These are phyloP conservation scores for Chrysolophus pictus DNA, from an alignment of 2,797 vertebrate genomes.

Conservation along the genomic window DNA sequence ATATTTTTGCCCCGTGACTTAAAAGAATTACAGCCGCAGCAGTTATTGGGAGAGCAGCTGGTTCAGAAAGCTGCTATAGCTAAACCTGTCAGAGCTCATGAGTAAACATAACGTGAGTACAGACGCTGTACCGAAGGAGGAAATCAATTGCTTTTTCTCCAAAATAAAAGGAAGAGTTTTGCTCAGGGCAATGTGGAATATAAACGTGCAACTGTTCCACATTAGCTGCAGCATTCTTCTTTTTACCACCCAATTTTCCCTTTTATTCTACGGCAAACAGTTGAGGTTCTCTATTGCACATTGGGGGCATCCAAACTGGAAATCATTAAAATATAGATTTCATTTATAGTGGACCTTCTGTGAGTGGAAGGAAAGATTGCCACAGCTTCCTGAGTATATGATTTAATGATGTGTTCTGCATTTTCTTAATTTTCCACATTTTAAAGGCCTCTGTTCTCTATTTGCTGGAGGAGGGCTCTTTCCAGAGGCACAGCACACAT, in stretches of 20 bases:
- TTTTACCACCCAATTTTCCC: constrained; percentile 72
- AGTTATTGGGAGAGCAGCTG: constrained; percentile 38
- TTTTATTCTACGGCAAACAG: constrained; percentile 57
- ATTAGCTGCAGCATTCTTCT: constrained; percentile 77
- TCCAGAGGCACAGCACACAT: constrained; percentile 25
- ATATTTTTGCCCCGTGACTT: neutral
- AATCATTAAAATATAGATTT: constrained; percentile 79
- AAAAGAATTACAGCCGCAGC: constrained; percentile 38
- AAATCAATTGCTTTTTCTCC: constrained; percentile 67
- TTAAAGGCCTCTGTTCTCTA: constrained; percentile 74
- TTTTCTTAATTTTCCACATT: constrained; percentile 82
- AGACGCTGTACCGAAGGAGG: constrained; percentile 35
- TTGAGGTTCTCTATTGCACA: constrained; percentile 49
- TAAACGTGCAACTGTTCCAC: constrained; percentile 74
- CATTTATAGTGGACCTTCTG: constrained; percentile 73
- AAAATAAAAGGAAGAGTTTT: constrained; percentile 78
- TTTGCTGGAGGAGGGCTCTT: constrained; percentile 43
- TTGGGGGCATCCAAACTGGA: constrained; percentile 74
- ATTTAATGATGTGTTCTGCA: constrained; percentile 79
- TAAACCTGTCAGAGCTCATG: constrained; percentile 75
- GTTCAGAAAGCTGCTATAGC: constrained; percentile 56
- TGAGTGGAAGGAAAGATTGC: constrained; percentile 76
- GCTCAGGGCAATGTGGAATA: constrained; percentile 74
- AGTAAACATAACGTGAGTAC: constrained; percentile 68
- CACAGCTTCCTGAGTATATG: constrained; percentile 74